Evolutionary conservation across 2,113 vertebrate species (phyloP).

Genomic region (Anas platyrhynchos): DNA sequence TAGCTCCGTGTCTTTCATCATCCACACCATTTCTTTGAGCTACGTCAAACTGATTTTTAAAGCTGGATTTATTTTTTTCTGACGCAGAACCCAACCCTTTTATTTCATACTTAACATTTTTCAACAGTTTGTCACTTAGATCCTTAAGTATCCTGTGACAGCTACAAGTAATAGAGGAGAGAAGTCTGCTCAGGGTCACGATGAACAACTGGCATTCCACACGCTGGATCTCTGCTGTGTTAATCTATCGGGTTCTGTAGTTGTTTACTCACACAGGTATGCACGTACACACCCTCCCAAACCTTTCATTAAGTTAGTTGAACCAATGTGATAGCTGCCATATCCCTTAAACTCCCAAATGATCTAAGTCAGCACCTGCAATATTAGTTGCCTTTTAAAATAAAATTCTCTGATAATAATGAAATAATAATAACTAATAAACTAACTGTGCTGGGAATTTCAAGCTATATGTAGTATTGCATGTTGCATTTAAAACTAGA

Average conservation of each 20-base stretch:
- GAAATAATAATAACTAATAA: background rate
- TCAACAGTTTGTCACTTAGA: background rate
- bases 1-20: background rate
- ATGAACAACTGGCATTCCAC: background rate
- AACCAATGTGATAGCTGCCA: background rate
- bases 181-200: background rate
- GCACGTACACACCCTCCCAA: background rate
- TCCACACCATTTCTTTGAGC: background rate
- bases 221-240: background rate
- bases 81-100: background rate
- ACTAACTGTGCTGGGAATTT: background rate
- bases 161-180: background rate
- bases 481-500: background rate
- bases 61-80: background rate
- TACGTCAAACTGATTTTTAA: background rate
- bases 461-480: accelerated
- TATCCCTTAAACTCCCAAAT: background rate
- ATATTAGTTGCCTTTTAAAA: background rate
- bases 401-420: background rate
- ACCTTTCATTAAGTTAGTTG: slow-evolving; percentile 17
- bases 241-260: background rate
- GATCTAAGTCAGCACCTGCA: background rate
- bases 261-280: background rate
- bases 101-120: background rate
- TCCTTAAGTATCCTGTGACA: background rate